A percentile compares a stretch with the other conserved stretches of the same genome.
Evolutionary conservation across 2,113 vertebrate species (phyloP).

Genomic region (Equus quagga): DNA sequence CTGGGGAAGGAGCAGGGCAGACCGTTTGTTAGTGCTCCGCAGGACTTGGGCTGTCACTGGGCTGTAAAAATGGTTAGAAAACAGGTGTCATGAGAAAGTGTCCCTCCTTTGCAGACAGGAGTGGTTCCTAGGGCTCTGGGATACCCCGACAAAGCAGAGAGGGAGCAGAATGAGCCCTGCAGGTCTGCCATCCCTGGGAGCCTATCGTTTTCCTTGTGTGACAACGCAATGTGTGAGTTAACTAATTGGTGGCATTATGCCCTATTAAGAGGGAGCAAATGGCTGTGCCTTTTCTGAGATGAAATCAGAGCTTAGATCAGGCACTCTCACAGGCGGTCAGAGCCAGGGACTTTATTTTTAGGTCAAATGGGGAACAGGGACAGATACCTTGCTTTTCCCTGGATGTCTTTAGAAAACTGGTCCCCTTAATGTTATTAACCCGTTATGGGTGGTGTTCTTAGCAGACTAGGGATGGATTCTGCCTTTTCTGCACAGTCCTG

Average conservation of each 20-base stretch:
- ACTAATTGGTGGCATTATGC: slow-evolving; percentile 37
- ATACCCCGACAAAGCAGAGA: not conserved
- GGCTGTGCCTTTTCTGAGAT: slow-evolving; percentile 33
- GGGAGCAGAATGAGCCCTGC: not conserved
- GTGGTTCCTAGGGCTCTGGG: not conserved
- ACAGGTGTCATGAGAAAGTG: not conserved
- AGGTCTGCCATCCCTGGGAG: not conserved
- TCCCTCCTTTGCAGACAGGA: not conserved
- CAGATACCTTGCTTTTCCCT: not conserved
- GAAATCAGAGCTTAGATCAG: slow-evolving; percentile 56
- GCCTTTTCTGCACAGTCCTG: not conserved
- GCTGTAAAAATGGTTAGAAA: not conserved
- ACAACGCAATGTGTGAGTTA: not conserved
- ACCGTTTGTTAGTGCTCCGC: accelerated
- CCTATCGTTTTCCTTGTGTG: not conserved
- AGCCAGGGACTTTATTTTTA: slow-evolving; percentile 69
- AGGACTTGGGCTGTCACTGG: not conserved
- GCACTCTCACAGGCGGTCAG: slow-evolving; percentile 12
- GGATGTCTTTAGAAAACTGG: not conserved
- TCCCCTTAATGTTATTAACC: not conserved
- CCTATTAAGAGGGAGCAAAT: slow-evolving; percentile 36
- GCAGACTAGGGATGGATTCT: not conserved
- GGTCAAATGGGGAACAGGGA: slow-evolving; percentile 26
- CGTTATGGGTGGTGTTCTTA: not conserved
- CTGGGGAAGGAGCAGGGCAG: not conserved